phyloP scores from a whole-genome alignment of 2,888 invertebrate genomes.

The Melanotus villosus region DNA sequence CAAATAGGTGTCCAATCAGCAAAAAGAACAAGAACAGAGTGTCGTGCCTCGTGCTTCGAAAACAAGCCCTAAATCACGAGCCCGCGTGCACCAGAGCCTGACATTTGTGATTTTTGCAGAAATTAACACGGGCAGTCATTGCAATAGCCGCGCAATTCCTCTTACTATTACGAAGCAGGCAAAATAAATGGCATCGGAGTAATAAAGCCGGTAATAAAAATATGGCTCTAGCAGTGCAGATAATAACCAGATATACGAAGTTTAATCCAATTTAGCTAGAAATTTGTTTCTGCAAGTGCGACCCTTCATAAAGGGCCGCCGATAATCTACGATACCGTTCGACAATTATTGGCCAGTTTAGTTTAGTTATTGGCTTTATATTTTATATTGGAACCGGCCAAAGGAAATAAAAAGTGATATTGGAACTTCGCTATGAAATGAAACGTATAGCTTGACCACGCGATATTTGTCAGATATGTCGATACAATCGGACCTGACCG shows the following conservation, averaged over 20 bases:
- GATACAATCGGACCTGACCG: constrained; percentile 35
- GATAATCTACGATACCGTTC: constrained; percentile 46
- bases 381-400: constrained; percentile 40
- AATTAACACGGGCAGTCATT: constrained; percentile 31
- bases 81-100: constrained; percentile 15
- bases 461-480: constrained; percentile 45
- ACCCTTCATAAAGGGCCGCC: constrained; percentile 39
- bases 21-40: constrained; percentile 4
- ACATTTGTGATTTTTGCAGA: constrained; percentile 27
- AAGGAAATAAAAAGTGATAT: constrained; percentile 45
- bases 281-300: constrained; percentile 49
- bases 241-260: constrained; percentile 50
- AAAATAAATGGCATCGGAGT: constrained; percentile 43
- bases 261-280: constrained; percentile 50
- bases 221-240: constrained; percentile 43
- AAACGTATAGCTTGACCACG: constrained; percentile 35
- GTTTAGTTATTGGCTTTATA: constrained; percentile 51
- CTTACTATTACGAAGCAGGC: constrained; percentile 16
- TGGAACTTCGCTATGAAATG: constrained; percentile 35
- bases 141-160: constrained; percentile 4
- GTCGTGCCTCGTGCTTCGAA: constrained; percentile 8
- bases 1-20: constrained; percentile 1
- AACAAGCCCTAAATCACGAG: constrained; percentile 31
- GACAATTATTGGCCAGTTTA: constrained; percentile 52
- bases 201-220: constrained; percentile 49